These are phyloP conservation scores for Sprattus sprattus DNA, from an alignment of 2,113 vertebrate genomes.

Conservation along the genomic window DNA sequence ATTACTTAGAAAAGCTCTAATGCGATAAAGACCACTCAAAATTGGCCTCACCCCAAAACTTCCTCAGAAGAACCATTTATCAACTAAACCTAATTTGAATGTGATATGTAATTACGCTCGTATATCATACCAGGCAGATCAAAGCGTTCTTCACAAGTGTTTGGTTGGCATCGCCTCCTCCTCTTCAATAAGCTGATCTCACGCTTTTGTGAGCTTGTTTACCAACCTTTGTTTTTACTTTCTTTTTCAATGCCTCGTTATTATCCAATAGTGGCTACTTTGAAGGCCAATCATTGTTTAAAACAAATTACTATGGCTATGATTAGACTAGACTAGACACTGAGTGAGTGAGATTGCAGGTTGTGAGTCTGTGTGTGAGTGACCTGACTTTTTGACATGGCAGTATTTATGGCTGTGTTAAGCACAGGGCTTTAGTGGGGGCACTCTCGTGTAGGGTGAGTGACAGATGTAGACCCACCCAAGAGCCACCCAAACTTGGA, in stretches of 20 bases:
- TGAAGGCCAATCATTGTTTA: neutral
- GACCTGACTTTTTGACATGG: slow-evolving; percentile 62
- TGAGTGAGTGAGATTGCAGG: neutral
- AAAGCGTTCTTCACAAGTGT: neutral
- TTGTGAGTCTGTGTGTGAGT: slow-evolving; percentile 42
- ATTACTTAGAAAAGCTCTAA: neutral
- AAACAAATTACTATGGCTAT: neutral
- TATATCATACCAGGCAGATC: neutral
- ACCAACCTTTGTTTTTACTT: neutral
- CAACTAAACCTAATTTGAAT: neutral
- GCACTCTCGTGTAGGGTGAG: neutral
- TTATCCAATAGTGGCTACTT: neutral
- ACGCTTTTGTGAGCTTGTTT: neutral
- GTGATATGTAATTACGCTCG: neutral
- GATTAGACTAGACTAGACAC: neutral
- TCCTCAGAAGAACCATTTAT: neutral
- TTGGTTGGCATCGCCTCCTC: neutral
- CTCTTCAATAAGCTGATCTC: neutral
- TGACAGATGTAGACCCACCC: neutral
- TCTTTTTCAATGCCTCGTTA: neutral
- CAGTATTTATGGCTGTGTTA: slow-evolving; percentile 57
- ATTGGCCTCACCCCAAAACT: neutral
- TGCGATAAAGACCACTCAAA: neutral
- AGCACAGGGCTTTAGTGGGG: slow-evolving; percentile 53
- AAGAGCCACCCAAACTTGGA: neutral